A percentile compares a stretch with the other conserved stretches of the same genome.
These are phyloP conservation scores for Criorhina ranunculi DNA, from an alignment of 2,888 invertebrate genomes.

Conservation along the genomic window DNA sequence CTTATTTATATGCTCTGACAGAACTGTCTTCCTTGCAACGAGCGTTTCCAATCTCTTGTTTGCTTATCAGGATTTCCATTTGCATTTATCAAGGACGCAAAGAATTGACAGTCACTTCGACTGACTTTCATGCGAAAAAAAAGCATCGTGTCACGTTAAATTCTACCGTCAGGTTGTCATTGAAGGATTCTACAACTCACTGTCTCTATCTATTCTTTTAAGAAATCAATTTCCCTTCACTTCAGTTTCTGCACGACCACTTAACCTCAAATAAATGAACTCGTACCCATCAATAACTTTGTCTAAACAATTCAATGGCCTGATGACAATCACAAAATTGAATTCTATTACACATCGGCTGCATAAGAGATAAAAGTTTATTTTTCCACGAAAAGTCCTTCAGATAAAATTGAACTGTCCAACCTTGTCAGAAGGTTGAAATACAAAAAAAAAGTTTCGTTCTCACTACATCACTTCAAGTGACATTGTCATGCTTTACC, in stretches of 20 bases:
- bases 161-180: no score
- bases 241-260: background rate
- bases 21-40: no score
- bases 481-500: background rate
- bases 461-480: background rate
- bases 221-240: background rate
- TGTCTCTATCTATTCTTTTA: background rate
- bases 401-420: background rate
- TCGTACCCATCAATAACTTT: background rate
- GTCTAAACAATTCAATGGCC: background rate
- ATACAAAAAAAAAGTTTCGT: background rate
- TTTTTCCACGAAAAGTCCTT: background rate
- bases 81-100: no score
- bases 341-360: background rate
- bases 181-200: background rate
- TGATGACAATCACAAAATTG: background rate
- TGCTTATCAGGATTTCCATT: no score
- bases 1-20: no score
- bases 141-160: no score
- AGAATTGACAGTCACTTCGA: no score
- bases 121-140: no score
- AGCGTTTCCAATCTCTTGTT: no score
- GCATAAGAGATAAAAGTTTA: slow-evolving; percentile 6
- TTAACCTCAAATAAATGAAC: background rate
- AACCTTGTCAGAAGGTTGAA: background rate